A percentile compares a stretch with the other conserved stretches of the same genome.
These are phyloP conservation scores for Rosalia funebris DNA, from an alignment of 2,888 invertebrate species.

Conservation along the genomic window DNA sequence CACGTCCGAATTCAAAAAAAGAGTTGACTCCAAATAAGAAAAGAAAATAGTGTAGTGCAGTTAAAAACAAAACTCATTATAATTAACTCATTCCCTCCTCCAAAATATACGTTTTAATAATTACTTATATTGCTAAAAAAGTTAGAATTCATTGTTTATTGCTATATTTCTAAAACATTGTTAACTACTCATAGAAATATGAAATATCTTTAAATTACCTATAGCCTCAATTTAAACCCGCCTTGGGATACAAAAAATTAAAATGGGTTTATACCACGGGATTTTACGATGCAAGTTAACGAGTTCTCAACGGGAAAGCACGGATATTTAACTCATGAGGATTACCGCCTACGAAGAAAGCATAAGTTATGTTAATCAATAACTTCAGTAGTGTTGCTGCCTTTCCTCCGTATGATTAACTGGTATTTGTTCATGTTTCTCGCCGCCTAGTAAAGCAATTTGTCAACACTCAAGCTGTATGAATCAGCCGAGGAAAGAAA, in stretches of 20 bases:
- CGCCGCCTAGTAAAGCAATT: background rate
- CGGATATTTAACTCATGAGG: background rate
- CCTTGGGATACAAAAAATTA: background rate
- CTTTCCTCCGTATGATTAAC: background rate
- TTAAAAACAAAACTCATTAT: no score
- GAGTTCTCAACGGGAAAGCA: slow-evolving; percentile 9
- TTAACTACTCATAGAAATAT: no score
- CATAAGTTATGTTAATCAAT: background rate
- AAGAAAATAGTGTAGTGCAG: no score
- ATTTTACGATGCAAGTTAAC: slow-evolving; percentile 6
- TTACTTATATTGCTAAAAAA: no score
- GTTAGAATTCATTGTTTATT: no score
- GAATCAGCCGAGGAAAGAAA: no score
- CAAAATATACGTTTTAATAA: no score
- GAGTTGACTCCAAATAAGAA: no score
- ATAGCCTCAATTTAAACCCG: slow-evolving; percentile 14
- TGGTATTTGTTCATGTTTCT: background rate
- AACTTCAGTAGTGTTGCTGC: background rate
- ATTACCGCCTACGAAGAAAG: background rate
- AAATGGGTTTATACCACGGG: background rate
- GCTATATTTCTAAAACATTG: no score
- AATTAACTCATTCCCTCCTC: no score
- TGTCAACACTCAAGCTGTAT: background rate
- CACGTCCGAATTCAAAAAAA: no score
- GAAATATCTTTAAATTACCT: no score